A percentile compares a stretch with the other conserved stretches of the same genome.
These are phyloP conservation scores for Euspilapteryx auroguttella DNA, from an alignment of 2,888 invertebrate genomes.

Conservation along the genomic window DNA sequence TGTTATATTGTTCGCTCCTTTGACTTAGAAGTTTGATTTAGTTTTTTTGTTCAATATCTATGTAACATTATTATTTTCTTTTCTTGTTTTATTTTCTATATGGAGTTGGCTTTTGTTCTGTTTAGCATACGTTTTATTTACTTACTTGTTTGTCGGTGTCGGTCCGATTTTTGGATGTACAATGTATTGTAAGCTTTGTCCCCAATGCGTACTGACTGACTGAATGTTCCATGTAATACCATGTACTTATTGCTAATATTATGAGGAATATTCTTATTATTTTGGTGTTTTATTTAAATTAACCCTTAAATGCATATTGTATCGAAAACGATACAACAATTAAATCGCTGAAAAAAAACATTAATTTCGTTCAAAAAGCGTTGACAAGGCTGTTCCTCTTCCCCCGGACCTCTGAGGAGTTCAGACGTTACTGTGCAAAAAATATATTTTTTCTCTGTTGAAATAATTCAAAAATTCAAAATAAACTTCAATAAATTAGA, in stretches of 20 bases:
- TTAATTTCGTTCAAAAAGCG: too few relatives aligned
- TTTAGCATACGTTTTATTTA: conserved; percentile 16
- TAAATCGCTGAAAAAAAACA: too few relatives aligned
- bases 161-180: conserved; percentile 36
- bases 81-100: conserved; percentile 20
- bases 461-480: too few relatives aligned
- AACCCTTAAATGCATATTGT: too few relatives aligned
- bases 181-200: conserved; percentile 52
- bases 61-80: conserved; percentile 28
- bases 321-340: too few relatives aligned
- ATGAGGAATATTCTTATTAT: conserved; percentile 41
- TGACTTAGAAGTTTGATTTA: conserved; percentile 46
- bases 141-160: conserved; percentile 29
- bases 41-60: too few relatives aligned
- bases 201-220: conserved; percentile 30
- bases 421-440: too few relatives aligned
- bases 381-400: too few relatives aligned
- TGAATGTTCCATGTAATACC: conserved; percentile 32
- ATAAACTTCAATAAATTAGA: too few relatives aligned
- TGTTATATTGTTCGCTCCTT: conserved; percentile 46
- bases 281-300: conserved; percentile 25
- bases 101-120: conserved; percentile 50
- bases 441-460: too few relatives aligned
- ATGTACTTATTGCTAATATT: conserved; percentile 42
- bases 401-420: too few relatives aligned